Conservation (phyloP, 1,140 invertebrate genomes). For the Platyscapa corneri region DNA sequence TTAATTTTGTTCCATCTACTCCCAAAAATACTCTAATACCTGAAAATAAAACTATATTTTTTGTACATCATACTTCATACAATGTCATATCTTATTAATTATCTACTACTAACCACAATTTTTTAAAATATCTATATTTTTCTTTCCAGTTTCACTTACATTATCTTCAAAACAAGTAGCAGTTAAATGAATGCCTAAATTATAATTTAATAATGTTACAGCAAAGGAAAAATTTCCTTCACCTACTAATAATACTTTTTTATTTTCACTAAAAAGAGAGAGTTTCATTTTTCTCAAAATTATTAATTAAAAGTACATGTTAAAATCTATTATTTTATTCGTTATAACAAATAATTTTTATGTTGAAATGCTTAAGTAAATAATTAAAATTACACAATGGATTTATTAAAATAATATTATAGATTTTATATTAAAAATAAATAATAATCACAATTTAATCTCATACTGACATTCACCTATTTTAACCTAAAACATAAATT, state of each 20-base stretch:
- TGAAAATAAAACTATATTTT: constrained; percentile 59
- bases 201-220: constrained; percentile 65
- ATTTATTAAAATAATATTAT: too few relatives aligned
- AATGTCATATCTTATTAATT: not conserved
- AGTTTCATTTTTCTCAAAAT: constrained; percentile 59
- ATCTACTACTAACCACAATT: constrained; percentile 63
- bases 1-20: constrained; percentile 75
- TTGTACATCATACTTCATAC: not conserved
- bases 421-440: too few relatives aligned
- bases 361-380: too few relatives aligned
- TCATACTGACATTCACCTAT: too few relatives aligned
- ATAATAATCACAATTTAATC: too few relatives aligned
- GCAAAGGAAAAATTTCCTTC: constrained; percentile 79
- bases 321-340: too few relatives aligned
- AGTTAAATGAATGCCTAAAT: constrained; percentile 61
- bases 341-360: too few relatives aligned
- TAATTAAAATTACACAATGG: too few relatives aligned
- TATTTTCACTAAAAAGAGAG: constrained; percentile 61
- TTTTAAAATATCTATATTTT: constrained; percentile 64
- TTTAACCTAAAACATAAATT: too few relatives aligned
- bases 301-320: not conserved
- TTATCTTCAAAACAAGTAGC: constrained; percentile 66
- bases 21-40: constrained; percentile 72
- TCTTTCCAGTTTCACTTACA: constrained; percentile 55
- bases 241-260: constrained; percentile 72